phyloP scores from a whole-genome alignment of 2,888 invertebrate genomes.

The Spisula solida region DNA sequence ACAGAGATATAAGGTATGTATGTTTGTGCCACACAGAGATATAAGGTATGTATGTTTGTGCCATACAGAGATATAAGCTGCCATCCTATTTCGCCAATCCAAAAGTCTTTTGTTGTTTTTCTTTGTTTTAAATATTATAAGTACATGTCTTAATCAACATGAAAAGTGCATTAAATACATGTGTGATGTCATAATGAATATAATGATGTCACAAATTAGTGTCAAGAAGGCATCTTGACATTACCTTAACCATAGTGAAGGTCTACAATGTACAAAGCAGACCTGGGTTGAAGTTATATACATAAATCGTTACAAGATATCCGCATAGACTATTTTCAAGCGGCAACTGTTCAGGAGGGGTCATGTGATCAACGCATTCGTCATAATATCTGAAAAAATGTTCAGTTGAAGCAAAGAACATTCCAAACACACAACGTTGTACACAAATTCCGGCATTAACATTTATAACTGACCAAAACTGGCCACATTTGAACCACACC shows the following conservation, averaged over 20 bases:
- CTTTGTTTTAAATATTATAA: too few species aligned
- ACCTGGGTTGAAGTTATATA: constrained; percentile 33
- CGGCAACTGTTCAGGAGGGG: constrained; percentile 39
- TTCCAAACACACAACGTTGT: constrained; percentile 32
- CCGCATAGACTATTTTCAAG: constrained; percentile 50
- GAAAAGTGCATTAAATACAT: neutral
- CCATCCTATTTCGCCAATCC: too few species aligned
- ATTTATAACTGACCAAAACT: neutral
- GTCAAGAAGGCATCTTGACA: constrained; percentile 52
- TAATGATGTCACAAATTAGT: constrained; percentile 44
- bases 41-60: too few species aligned
- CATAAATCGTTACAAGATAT: constrained; percentile 34
- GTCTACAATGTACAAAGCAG: constrained; percentile 34
- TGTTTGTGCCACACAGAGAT: too few species aligned
- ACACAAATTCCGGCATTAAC: neutral
- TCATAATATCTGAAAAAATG: constrained; percentile 57
- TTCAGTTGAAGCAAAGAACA: constrained; percentile 53
- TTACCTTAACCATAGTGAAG: constrained; percentile 52
- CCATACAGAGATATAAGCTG: too few species aligned
- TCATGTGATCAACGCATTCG: constrained; percentile 48
- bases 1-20: too few species aligned
- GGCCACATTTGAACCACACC: neutral
- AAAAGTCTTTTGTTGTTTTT: too few species aligned
- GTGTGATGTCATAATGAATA: constrained; percentile 21
- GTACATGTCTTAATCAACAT: neutral